A percentile compares a stretch with the other conserved stretches of the same genome.
phyloP scores from a whole-genome alignment of 2,888 invertebrate species.

The Emesis furor region DNA sequence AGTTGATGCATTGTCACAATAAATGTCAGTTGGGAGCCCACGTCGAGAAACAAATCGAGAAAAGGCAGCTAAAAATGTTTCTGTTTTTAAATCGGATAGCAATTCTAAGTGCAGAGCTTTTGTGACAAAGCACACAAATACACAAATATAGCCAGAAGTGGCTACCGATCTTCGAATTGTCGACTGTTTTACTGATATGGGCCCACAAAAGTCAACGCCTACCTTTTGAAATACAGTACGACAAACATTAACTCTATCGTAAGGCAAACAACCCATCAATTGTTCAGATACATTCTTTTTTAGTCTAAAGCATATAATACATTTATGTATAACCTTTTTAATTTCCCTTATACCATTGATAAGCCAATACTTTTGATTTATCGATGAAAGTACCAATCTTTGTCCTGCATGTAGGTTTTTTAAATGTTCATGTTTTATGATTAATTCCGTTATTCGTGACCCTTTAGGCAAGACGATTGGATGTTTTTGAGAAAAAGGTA shows the following conservation, averaged over 20 bases:
- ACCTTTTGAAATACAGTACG: slow-evolving; percentile 37
- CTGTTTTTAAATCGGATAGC: slow-evolving; percentile 38
- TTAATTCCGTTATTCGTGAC: slow-evolving; percentile 45
- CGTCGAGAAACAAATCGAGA: slow-evolving; percentile 57
- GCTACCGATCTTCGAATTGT: slow-evolving; percentile 42
- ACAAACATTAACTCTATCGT: slow-evolving; percentile 18
- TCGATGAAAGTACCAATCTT: background rate
- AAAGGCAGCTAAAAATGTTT: slow-evolving; percentile 57
- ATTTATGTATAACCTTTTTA: slow-evolving; percentile 38
- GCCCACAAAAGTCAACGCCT: slow-evolving; percentile 57
- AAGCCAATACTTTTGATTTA: slow-evolving; percentile 42
- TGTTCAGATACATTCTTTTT: slow-evolving; percentile 32
- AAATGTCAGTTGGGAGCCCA: slow-evolving; percentile 45
- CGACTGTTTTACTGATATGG: slow-evolving; percentile 42
- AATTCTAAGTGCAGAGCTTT: slow-evolving; percentile 61
- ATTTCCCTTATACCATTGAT: slow-evolving; percentile 38
- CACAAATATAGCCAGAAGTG: slow-evolving; percentile 45
- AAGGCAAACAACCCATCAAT: slow-evolving; percentile 43
- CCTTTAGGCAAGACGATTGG: slow-evolving; percentile 58
- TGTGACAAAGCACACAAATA: slow-evolving; percentile 60
- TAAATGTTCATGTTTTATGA: slow-evolving; percentile 52
- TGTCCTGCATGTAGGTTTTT: slow-evolving; percentile 45
- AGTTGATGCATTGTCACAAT: slow-evolving; percentile 59
- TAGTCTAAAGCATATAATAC: slow-evolving; percentile 44
- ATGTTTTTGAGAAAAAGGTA: slow-evolving; percentile 51